These are phyloP conservation scores for Amphipyra berbera DNA, from an alignment of 2,888 invertebrate genomes.

Conservation along the genomic window DNA sequence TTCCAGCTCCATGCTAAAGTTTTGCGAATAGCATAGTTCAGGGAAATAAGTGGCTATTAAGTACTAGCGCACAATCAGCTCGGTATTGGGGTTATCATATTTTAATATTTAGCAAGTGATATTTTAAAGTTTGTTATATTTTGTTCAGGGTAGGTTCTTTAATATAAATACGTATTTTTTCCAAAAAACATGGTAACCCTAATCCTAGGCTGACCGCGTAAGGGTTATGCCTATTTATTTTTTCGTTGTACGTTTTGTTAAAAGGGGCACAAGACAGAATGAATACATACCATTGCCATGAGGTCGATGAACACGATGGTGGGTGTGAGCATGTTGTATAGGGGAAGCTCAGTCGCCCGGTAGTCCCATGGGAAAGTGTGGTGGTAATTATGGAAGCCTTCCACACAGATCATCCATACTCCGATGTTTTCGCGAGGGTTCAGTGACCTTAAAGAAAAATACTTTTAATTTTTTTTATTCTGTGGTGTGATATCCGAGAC, in stretches of 20 bases:
- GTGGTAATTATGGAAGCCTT: conserved; percentile 97
- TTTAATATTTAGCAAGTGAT: conserved; percentile 16
- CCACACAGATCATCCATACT: conserved; percentile 92
- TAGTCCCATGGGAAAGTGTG: conserved; percentile 95
- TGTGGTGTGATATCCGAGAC: neutral
- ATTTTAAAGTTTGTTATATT: conserved; percentile 19
- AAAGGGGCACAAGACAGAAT: conserved; percentile 21
- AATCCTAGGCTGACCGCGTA: conserved; percentile 26
- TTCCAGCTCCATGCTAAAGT: conserved; percentile 28
- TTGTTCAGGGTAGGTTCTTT: no score
- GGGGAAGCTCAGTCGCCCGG: conserved; percentile 92
- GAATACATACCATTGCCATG: conserved; percentile 89
- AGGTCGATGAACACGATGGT: conserved; percentile 92
- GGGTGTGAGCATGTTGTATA: conserved; percentile 91
- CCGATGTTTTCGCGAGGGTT: conserved; percentile 93
- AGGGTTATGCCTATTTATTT: conserved; percentile 40
- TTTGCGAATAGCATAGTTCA: conserved; percentile 29
- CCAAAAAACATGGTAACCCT: conserved; percentile 26
- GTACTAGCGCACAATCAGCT: conserved; percentile 31
- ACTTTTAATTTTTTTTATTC: conserved; percentile 27
- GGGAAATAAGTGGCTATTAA: conserved; percentile 45
- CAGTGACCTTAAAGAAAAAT: conserved; percentile 81
- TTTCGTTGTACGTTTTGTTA: conserved; percentile 20
- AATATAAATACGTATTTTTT: conserved; percentile 1
- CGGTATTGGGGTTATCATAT: conserved; percentile 6